Base-by-base conservation (phyloP, 2,113 vertebrate species). In the Vombatus ursinus region DNA sequence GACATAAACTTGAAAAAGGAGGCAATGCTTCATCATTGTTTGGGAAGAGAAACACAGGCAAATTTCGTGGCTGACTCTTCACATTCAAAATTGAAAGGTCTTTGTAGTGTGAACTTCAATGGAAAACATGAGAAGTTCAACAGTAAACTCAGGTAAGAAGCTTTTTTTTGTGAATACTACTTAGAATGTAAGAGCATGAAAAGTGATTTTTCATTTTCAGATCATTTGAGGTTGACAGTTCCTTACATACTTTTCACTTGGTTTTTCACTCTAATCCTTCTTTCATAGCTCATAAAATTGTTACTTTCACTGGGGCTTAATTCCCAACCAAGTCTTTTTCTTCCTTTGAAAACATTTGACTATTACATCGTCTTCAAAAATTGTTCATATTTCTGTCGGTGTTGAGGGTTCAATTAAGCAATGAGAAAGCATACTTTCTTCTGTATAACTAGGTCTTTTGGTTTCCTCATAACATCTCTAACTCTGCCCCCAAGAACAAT, bases 1-100 rank as follows among this genome's bases (percentile, higher is more conserved):
- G 97, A 97, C 61, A 94, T 94, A 91, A 98, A 96, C 95, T 96
- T 97, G 96, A 96, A 93, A 96, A 96, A 95, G 91, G 96, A 97
- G 61, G n/a, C 94, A n/a, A 48, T 26, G 0, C 94, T 94, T 94
- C 94, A 89, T 6, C 93, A 96, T 44, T n/a, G 3, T 90, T 92
- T 94, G 26, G 92, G 91, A 95, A 94, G 94, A 96, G 94, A 96
- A 89, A 94, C 95, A 37, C 50, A 89, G 89, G 92, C 91, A 95
- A 49, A 96, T 51, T 31, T 94, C 92, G 90, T 96, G 48, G 49
- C 91, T 26, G 89, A 94, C 0, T 77, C 90, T 93, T 95, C 94
- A 37, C 49, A 68, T 50, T 93, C 92, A 48, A 95, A 92, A 57
- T n/a, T 22, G 0, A 93, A 96, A 93, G 94, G 47, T 89, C 47